phyloP scores from a whole-genome alignment of 2,797 vertebrate genomes.

The Urosaurus nigricauda region DNA sequence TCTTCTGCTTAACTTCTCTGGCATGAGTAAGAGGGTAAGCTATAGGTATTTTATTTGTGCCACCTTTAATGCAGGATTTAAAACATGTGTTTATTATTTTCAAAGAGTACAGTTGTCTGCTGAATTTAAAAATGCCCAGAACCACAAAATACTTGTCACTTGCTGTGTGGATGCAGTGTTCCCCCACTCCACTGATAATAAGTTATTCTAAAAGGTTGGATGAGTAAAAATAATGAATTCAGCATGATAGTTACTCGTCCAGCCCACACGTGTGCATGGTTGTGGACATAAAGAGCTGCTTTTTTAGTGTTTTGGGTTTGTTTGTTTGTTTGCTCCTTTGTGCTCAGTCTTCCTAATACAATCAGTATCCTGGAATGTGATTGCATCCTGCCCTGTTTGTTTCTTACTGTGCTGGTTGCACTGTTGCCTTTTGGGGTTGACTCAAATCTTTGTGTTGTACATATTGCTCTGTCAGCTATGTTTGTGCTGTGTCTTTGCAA shows the following conservation, averaged over 20 bases:
- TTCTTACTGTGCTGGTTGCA: slow-evolving; percentile 48
- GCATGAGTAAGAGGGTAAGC: neutral
- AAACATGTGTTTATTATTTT: slow-evolving; percentile 38
- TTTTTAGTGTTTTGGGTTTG: too few relatives aligned
- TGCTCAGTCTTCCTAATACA: slow-evolving; percentile 42
- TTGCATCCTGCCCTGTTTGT: slow-evolving; percentile 42
- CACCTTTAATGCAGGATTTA: slow-evolving; percentile 10
- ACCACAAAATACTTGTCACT: slow-evolving; percentile 45
- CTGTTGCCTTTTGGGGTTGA: slow-evolving; percentile 68
- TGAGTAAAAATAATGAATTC: slow-evolving; percentile 44
- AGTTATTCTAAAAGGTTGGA: slow-evolving; percentile 28
- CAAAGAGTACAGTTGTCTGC: slow-evolving; percentile 50
- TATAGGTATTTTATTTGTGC: neutral
- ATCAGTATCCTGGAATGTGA: slow-evolving; percentile 47
- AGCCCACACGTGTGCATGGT: slow-evolving; percentile 7
- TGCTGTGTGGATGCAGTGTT: slow-evolving; percentile 21
- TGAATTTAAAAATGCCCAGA: slow-evolving; percentile 39
- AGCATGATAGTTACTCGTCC: slow-evolving; percentile 14
- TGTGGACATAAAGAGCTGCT: slow-evolving; percentile 22
- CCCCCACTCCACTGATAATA: slow-evolving; percentile 32
- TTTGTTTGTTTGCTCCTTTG: slow-evolving; percentile 48
- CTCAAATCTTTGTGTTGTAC: slow-evolving; percentile 53
- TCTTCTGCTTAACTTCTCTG: slow-evolving; percentile 55
- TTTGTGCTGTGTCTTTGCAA: slow-evolving; percentile 56
- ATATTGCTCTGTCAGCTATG: slow-evolving; percentile 66